A percentile compares a stretch with the other conserved stretches of the same genome.
Evolutionary conservation across 2,113 vertebrate species (phyloP).

Genomic region (Ptilorrhoa leucosticta): DNA sequence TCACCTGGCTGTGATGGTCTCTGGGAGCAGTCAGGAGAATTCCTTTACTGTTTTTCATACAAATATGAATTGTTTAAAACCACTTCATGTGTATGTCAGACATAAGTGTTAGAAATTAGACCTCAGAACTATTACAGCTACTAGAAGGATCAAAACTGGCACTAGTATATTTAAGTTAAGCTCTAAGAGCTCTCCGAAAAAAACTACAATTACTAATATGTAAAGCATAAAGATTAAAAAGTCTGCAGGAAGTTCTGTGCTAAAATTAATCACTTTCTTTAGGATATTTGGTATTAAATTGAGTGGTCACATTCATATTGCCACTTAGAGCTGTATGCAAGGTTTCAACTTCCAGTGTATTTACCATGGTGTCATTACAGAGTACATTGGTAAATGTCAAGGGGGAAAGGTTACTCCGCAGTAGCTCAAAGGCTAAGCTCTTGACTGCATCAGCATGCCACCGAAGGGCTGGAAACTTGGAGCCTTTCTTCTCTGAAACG

Average conservation of each 20-base stretch:
- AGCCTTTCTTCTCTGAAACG: not conserved
- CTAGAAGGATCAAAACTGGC: not conserved
- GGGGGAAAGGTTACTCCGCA: not conserved
- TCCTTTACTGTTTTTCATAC: not conserved
- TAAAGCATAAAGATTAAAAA: not conserved
- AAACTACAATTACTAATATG: not conserved
- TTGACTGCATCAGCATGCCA: not conserved
- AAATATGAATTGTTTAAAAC: not conserved
- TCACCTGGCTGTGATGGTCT: not conserved
- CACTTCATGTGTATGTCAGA: not conserved
- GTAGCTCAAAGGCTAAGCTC: not conserved
- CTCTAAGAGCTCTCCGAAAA: not conserved
- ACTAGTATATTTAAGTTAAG: not conserved
- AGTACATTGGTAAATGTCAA: not conserved
- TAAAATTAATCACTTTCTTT: not conserved
- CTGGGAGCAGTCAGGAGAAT: not conserved
- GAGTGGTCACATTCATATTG: not conserved
- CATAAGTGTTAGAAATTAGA: not conserved
- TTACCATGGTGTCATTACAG: not conserved
- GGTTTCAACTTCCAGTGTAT: not conserved
- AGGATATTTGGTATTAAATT: not conserved
- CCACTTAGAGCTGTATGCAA: not conserved
- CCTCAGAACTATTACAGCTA: not conserved
- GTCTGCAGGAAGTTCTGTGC: not conserved
- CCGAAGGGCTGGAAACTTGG: not conserved